These are phyloP conservation scores for Melanophora roralis DNA, from an alignment of 2,888 invertebrate genomes.

Conservation along the genomic window DNA sequence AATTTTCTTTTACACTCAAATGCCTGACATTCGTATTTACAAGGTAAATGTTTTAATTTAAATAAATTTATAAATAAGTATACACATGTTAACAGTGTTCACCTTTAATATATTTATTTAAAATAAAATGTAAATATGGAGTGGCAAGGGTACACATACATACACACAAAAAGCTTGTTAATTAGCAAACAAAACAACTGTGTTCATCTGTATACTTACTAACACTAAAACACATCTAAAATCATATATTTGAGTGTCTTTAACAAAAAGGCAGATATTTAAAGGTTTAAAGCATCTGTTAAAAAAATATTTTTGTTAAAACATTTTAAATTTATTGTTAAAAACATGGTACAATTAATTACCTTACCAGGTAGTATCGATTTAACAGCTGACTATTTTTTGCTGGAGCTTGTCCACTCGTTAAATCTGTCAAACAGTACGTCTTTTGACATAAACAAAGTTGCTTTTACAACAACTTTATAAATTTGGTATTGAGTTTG, in stretches of 20 bases:
- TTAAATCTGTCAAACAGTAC: too few relatives aligned
- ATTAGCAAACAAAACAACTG: not conserved
- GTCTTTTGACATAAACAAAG: too few relatives aligned
- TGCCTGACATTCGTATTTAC: constrained; percentile 11
- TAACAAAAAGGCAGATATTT: not conserved
- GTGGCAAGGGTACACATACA: constrained; percentile 12
- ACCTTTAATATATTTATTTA: constrained; percentile 18
- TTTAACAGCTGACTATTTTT: too few relatives aligned
- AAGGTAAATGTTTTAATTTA: constrained; percentile 5
- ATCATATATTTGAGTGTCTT: not conserved
- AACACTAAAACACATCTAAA: not conserved
- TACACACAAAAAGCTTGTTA: too few relatives aligned
- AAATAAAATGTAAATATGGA: constrained; percentile 30
- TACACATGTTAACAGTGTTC: constrained; percentile 6
- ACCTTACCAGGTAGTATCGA: too few relatives aligned
- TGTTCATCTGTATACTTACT: not conserved
- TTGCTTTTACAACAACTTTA: too few relatives aligned
- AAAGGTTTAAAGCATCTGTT: too few relatives aligned
- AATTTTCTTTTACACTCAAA: constrained; percentile 29
- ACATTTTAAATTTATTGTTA: too few relatives aligned
- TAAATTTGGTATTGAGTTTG: too few relatives aligned
- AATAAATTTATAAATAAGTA: constrained; percentile 29
- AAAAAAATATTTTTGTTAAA: too few relatives aligned
- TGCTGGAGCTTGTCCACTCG: too few relatives aligned
- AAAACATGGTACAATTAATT: too few relatives aligned